A percentile compares a stretch with the other conserved stretches of the same genome.
Evolutionary conservation across 1,140 invertebrate genomes (phyloP).

Genomic region (Solen grandis): DNA sequence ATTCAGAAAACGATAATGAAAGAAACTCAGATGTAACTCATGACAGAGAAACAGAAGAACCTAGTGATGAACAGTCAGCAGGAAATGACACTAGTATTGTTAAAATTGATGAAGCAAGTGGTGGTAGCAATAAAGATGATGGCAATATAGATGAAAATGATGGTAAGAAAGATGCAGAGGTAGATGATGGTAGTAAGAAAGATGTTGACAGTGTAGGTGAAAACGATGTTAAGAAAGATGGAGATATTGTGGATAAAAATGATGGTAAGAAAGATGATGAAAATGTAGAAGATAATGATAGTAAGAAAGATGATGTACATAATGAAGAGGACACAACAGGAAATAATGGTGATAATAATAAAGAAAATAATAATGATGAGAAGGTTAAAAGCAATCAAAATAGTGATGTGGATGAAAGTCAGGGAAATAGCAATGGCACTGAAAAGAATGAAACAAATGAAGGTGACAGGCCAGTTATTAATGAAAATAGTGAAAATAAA

Average conservation of each 20-base stretch:
- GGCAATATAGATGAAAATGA: not conserved
- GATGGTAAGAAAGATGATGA: slow-evolving; percentile 18
- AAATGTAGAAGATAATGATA: slow-evolving; percentile 24
- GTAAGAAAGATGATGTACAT: slow-evolving; percentile 36
- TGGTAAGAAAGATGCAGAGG: not conserved
- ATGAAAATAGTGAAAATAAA: not conserved
- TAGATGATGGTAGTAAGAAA: not conserved
- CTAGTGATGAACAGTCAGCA: too few relatives aligned
- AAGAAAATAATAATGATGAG: slow-evolving; percentile 1
- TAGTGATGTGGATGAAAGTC: slow-evolving; percentile 2
- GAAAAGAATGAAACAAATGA: slow-evolving; percentile 7
- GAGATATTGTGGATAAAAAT: slow-evolving; percentile 12
- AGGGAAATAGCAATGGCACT: not conserved
- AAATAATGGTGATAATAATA: not conserved
- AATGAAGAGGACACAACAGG: not conserved
- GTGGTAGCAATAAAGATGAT: not conserved
- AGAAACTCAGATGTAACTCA: not conserved
- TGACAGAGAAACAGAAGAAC: slow-evolving; percentile 24
- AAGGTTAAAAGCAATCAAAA: slow-evolving; percentile 5
- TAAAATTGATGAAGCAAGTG: slow-evolving; percentile 8
- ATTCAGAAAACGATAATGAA: not conserved
- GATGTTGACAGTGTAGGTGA: not conserved
- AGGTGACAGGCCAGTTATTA: not conserved
- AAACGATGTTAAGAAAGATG: slow-evolving; percentile 11
- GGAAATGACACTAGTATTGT: not conserved